Evolutionary conservation across 2,797 vertebrate genomes (phyloP), one percentile per base, ranked within the genome.

Genomic region (Rhynchonycteris naso): DNA sequence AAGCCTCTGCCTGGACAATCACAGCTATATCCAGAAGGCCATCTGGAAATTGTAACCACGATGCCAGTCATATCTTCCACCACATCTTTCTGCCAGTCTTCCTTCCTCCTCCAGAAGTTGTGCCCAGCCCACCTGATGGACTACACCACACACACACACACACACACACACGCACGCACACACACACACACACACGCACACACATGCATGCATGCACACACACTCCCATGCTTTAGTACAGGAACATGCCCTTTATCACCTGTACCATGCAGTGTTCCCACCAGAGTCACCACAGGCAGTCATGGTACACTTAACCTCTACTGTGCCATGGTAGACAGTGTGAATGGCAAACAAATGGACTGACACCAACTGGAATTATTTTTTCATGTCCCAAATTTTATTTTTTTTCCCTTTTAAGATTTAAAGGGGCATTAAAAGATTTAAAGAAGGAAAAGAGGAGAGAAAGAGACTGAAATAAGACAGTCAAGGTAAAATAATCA

Each of bases 321-420:
- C 54, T 22, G 30, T 4, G 2, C 18, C 47, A 30, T 5, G 21
- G 16, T 28, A 65, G 65, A 47, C n/a, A 47, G 2, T 30, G 33
- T 52, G 19, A 88, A 75, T 35, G 35, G 72, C 14, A n/a, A 26
- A 75, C 10, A 68, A 79, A 89, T 38, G 43, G n/a, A 85, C 38
- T 35, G 26, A 75, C 7, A 56, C n/a, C 54, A 50, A n/a, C 1
- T 26, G 16, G 12, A 54, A 33, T 0, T 15, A 15, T 61, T 59
- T 13, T 30, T 7, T 22, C 68, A 88, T 15, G 7, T 61, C 35
- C 9, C 19, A 16, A 19, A 58, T 69, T 56, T 35, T 22, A 13
- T 84, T 71, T 88, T 22, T 35, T 91, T 56, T 65, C 65, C n/a
- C 6, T 71, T 59, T 91, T 58, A 84, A 93, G 54, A 71, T 82